A percentile compares a stretch with the other conserved stretches of the same genome.
These are phyloP conservation scores for Lepisosteus oculatus DNA, from an alignment of 2,113 vertebrate genomes.

Conservation along the genomic window DNA sequence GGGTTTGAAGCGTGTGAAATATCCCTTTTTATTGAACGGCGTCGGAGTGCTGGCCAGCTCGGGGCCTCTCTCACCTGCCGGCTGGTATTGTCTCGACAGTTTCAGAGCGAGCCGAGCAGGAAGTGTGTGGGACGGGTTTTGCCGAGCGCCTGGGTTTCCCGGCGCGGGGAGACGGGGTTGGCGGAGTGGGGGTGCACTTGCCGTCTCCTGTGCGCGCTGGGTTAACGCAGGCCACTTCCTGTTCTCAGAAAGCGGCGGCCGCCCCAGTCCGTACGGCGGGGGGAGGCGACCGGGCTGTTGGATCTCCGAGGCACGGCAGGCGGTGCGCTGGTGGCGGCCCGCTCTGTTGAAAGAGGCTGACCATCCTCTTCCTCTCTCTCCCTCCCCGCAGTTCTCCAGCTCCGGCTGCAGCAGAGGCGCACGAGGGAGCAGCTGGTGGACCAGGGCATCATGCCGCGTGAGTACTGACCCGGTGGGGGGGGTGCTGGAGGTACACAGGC, in stretches of 20 bases:
- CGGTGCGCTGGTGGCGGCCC: slow-evolving; percentile 13
- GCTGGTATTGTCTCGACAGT: not conserved
- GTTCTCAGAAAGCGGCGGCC: not conserved
- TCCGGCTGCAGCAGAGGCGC: slow-evolving; percentile 88
- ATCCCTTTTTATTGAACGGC: too few species aligned
- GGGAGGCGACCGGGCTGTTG: not conserved
- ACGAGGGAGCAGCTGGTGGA: slow-evolving; percentile 93
- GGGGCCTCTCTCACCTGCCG: not conserved
- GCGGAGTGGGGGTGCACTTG: not conserved
- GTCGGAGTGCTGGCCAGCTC: not conserved
- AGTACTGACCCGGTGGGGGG: slow-evolving; percentile 48
- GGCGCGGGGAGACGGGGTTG: not conserved
- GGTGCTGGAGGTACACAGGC: not conserved
- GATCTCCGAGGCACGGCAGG: slow-evolving; percentile 38
- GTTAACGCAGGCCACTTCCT: slow-evolving; percentile 17
- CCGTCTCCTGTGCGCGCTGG: not conserved
- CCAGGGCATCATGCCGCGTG: slow-evolving; percentile 97
- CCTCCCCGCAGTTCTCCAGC: slow-evolving; percentile 82
- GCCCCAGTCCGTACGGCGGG: not conserved
- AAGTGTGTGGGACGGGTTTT: not conserved
- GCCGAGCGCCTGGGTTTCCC: not conserved
- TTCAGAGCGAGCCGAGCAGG: not conserved
- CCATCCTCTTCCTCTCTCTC: slow-evolving; percentile 37
- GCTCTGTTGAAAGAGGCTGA: slow-evolving; percentile 13
- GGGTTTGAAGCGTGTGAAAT: too few species aligned